Conservation (phyloP, 2,888 invertebrate genomes). For the Acrobasis suavella region DNA sequence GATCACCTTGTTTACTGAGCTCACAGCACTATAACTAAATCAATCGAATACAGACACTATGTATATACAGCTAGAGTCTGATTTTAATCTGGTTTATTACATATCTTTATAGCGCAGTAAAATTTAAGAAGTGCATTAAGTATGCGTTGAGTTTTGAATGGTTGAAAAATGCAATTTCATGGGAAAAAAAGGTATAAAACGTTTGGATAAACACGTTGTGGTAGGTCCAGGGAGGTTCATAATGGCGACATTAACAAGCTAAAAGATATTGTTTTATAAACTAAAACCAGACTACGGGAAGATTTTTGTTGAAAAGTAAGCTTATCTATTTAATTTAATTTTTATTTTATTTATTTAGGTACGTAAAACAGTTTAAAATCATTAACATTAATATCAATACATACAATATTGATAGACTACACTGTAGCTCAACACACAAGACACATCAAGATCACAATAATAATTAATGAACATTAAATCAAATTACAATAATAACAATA, state of each 20-base stretch:
- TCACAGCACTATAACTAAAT: slow-evolving; percentile 24
- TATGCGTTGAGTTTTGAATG: slow-evolving; percentile 5
- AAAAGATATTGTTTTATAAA: too few species aligned
- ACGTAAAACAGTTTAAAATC: too few species aligned
- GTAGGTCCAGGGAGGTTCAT: slow-evolving; percentile 2
- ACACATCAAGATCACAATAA: too few species aligned
- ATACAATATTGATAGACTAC: too few species aligned
- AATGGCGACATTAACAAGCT: background rate
- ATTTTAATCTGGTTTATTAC: background rate
- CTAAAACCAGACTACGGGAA: too few species aligned
- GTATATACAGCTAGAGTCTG: background rate
- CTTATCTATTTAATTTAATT: too few species aligned
- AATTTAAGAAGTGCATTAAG: slow-evolving; percentile 15
- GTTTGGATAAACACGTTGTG: slow-evolving; percentile 7
- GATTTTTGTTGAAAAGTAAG: too few species aligned
- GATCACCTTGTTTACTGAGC: slow-evolving; percentile 45
- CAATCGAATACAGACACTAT: background rate
- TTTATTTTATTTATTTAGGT: too few species aligned
- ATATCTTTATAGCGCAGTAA: slow-evolving; percentile 18
- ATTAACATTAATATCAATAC: too few species aligned
- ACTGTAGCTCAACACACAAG: too few species aligned
- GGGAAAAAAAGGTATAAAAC: slow-evolving; percentile 6
- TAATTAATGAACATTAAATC: too few species aligned
- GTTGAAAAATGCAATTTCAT: slow-evolving; percentile 4
- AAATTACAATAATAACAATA: too few species aligned